phyloP scores from a whole-genome alignment of 37 sponge, comb jelly and placozoan genomes.

The Mnemiopsis leidyi region DNA sequence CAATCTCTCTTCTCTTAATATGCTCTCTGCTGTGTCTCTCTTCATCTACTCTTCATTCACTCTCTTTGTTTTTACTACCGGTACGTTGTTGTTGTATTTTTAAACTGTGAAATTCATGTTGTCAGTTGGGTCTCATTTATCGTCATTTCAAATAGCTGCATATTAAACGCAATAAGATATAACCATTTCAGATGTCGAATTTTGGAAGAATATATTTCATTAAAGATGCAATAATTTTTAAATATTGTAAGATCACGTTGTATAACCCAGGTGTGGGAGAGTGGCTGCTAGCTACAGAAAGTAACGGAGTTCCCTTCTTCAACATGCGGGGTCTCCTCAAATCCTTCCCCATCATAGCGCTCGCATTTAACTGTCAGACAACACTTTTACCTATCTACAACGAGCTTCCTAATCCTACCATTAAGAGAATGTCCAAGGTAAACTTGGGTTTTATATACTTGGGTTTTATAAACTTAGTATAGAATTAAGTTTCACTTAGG shows the following conservation, averaged over 20 bases:
- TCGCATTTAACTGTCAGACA: conserved; percentile 53
- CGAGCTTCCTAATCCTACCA: conserved; percentile 45
- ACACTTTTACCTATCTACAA: conserved; percentile 36
- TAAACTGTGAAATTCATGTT: too few species aligned
- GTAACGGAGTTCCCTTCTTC: background rate
- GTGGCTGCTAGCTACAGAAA: background rate
- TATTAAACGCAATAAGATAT: too few species aligned
- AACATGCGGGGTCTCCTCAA: conserved; percentile 36
- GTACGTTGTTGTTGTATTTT: too few species aligned
- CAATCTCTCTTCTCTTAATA: conserved; percentile 35
- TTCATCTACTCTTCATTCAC: conserved; percentile 43
- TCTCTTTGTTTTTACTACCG: conserved; percentile 12
- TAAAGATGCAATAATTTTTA: too few species aligned
- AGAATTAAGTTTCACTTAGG: too few species aligned
- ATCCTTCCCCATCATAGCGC: conserved; percentile 29
- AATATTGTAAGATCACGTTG: too few species aligned
- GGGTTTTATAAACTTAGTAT: too few species aligned
- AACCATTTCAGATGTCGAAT: too few species aligned
- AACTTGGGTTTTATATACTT: background rate
- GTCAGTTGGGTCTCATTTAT: too few species aligned
- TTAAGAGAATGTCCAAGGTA: conserved; percentile 56
- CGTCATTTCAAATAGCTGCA: too few species aligned
- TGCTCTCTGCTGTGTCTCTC: conserved; percentile 43
- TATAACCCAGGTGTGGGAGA: conserved; percentile 56
- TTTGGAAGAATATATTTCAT: too few species aligned